Evolutionary conservation across 2,888 invertebrate genomes (phyloP), one percentile per base, ranked within the genome.

Genomic region (Clivina fossor): DNA sequence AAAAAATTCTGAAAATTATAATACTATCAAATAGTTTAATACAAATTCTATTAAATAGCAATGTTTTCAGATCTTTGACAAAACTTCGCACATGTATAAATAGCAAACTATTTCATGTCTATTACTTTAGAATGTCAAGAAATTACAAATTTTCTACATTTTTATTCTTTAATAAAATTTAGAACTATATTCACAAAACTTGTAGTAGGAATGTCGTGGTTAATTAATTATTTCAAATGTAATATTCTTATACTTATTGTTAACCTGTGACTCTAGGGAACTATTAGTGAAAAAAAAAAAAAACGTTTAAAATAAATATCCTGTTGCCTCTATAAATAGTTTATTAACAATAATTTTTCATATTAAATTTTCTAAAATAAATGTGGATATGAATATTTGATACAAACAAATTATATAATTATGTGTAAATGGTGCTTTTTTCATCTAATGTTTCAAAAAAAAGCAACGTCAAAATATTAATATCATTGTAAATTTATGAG

Each of bases 251-350:
- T 53, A 53, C 53, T 53, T 51, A 51, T 51, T 53, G 53, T 53
- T 53, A 41, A 53, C 51, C 51, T 51, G 51, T 41, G 32, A 24
- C 16, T 43, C 43, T n/a, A 43, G 51, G 43, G 41, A 51, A 53
- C 35, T 53, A 53, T 19, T 53, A 35, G 53, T 19, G n/a, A n/a
- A n/a, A n/a, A n/a, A n/a, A n/a, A n/a, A n/a, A 38, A 49, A 49
- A 38, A 53, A 53, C 33, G 44, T 53, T 53, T 53, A 28, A 40
- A 40, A 53, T 44, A 16, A 53, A 44, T n/a, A n/a, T 53, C 53
- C 44, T 44, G 53, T 53, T 53, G 53, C 53, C 53, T 53, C 44
- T 53, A 53, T 53, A 53, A 24, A 53, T 53, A 53, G 53, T 53
- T 53, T 53, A 53, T 53, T 53, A 53, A n/a, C 28, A 44, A 53